Evolutionary conservation across 1,140 invertebrate genomes (phyloP).

Genomic region (Drosophila nigrodunni): DNA sequence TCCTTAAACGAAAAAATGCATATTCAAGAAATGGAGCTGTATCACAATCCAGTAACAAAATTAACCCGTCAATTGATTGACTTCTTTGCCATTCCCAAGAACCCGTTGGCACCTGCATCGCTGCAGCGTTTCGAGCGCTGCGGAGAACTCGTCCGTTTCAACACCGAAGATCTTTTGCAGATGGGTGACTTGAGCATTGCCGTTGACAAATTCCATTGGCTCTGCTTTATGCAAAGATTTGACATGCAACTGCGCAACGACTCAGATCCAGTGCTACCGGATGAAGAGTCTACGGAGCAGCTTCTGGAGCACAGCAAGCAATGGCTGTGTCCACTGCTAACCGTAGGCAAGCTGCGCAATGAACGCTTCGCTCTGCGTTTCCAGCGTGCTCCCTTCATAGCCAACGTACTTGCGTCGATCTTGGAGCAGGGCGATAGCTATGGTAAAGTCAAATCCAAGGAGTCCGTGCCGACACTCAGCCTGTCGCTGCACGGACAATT

Average conservation of each 20-base stretch:
- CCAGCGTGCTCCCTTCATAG: conserved; percentile 50
- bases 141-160: conserved; percentile 53
- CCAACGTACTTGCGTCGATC: conserved; percentile 30
- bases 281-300: conserved; percentile 10
- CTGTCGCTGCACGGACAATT: conserved; percentile 17
- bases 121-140: conserved; percentile 14
- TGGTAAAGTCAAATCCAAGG: conserved; percentile 23
- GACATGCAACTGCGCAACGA: conserved; percentile 20
- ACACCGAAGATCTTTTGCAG: conserved; percentile 21
- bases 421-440: conserved; percentile 27
- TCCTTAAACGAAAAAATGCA: not conserved
- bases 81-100: conserved; percentile 23
- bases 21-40: conserved; percentile 4
- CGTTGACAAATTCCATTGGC: conserved; percentile 39
- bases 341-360: not conserved
- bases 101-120: not conserved
- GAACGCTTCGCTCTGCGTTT: conserved; percentile 53
- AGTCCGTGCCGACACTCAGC: conserved; percentile 4
- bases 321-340: conserved; percentile 50
- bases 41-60: conserved; percentile 24
- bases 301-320: conserved; percentile 32
- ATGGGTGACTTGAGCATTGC: conserved; percentile 54
- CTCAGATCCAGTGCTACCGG: conserved; percentile 14
- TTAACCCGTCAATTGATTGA: conserved; percentile 37
- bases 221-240: conserved; percentile 5